Conservation (phyloP, 2,113 vertebrate genomes). For the Odocoileus virginianus region DNA sequence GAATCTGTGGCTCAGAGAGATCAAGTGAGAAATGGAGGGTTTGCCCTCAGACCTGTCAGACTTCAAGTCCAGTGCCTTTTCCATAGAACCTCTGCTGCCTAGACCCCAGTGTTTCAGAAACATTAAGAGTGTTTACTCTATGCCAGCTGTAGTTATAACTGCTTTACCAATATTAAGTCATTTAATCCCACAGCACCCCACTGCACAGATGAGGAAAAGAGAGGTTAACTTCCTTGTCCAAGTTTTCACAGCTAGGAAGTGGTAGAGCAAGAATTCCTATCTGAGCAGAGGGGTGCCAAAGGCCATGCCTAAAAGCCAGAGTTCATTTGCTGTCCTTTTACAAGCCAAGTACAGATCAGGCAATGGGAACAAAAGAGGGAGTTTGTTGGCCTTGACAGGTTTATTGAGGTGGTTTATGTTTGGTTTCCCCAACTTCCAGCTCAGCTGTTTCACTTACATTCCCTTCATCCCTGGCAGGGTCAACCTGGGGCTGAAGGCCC, state of each 20-base stretch:
- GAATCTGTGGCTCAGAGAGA: background rate
- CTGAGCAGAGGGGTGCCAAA: background rate
- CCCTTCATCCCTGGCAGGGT: background rate
- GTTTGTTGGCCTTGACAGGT: constrained; percentile 12
- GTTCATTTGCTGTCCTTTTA: constrained; percentile 25
- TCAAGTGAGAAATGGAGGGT: background rate
- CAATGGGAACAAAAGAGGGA: background rate
- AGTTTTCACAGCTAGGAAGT: background rate
- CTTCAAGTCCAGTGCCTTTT: background rate
- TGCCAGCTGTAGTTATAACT: background rate
- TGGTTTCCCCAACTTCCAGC: constrained; percentile 7
- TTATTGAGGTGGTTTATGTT: constrained; percentile 46
- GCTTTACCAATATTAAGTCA: background rate
- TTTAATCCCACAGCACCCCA: background rate
- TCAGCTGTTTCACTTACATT: background rate
- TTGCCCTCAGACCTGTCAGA: background rate
- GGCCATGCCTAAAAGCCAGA: background rate
- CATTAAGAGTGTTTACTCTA: background rate
- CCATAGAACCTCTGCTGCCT: background rate
- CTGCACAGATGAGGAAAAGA: constrained; percentile 14
- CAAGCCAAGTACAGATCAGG: constrained; percentile 11
- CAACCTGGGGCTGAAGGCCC: background rate
- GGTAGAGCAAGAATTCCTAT: background rate
- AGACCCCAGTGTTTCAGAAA: background rate
- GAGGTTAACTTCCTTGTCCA: background rate